Conservation (phyloP, 23 tunicate genomes). For the Halocynthia aurantium region DNA sequence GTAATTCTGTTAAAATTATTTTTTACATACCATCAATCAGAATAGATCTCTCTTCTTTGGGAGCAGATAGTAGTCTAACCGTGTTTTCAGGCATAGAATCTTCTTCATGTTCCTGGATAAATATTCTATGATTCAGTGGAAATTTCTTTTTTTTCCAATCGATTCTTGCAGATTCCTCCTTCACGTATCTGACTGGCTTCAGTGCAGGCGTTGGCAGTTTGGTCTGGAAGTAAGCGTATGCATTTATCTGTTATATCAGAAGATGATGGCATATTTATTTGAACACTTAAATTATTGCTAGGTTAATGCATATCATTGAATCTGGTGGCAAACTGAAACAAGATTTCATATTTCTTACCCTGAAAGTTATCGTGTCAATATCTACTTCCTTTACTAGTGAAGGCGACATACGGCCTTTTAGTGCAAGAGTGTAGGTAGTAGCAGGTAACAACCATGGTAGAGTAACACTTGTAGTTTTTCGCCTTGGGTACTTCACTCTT, state of each 20-base stretch:
- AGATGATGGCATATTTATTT: no score
- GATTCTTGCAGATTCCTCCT: conserved; percentile 5
- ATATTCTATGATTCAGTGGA: not conserved
- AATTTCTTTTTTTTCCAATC: conserved; percentile 4
- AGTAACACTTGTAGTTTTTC: not conserved
- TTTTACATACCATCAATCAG: no score
- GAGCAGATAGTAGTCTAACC: no score
- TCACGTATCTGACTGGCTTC: conserved; percentile 13
- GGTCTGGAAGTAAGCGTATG: not conserved
- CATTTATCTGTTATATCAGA: no score
- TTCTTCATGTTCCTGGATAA: conserved; percentile 3
- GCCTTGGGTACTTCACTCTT: not conserved
- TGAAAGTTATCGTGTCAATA: not conserved
- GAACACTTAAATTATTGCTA: no score
- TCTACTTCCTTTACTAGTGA: not conserved
- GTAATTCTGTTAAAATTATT: no score
- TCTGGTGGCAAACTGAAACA: no score
- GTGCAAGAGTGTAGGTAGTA: not conserved
- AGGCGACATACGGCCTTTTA: not conserved
- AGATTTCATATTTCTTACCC: not conserved
- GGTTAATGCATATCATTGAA: no score
- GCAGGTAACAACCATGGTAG: conserved; percentile 6
- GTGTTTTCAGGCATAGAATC: not conserved
- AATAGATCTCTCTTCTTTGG: no score
- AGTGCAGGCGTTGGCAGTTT: conserved; percentile 9